Percentiles rank a stretch among this genome's conserved stretches.
These are phyloP conservation scores for Parauchenoglanis punctatus DNA, from an alignment of 2,797 vertebrate genomes.

Conservation along the genomic window DNA sequence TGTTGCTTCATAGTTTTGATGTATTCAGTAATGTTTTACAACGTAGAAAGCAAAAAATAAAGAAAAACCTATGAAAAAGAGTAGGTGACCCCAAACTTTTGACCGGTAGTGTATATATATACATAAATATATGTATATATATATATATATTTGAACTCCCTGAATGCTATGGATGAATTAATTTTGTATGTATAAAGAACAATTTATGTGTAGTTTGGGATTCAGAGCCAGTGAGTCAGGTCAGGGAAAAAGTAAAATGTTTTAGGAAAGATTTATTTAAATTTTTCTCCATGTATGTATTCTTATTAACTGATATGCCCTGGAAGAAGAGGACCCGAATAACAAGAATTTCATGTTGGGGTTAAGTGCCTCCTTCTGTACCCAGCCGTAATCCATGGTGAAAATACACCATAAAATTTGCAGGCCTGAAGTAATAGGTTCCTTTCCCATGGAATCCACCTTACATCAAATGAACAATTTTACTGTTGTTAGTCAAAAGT, in stretches of 20 bases:
- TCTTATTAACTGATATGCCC: not conserved
- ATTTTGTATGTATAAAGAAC: not conserved
- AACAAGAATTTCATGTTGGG: not conserved
- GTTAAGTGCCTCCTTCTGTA: not conserved
- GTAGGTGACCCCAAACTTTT: too few relatives aligned
- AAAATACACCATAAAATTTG: not conserved
- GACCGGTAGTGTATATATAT: too few relatives aligned
- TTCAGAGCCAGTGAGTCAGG: not conserved
- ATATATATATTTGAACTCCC: not conserved
- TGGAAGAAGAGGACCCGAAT: not conserved
- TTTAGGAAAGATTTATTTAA: not conserved
- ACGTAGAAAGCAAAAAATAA: too few relatives aligned
- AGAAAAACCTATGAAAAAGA: too few relatives aligned
- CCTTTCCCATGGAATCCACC: not conserved
- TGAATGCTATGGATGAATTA: not conserved
- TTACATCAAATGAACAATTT: not conserved
- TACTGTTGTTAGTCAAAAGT: not conserved
- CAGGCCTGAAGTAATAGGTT: not conserved
- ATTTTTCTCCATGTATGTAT: not conserved
- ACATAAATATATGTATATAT: too few relatives aligned
- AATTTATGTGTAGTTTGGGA: not conserved
- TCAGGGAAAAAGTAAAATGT: not conserved
- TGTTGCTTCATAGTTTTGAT: too few relatives aligned
- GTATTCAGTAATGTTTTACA: too few relatives aligned
- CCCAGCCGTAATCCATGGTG: not conserved